A percentile compares a stretch with the other conserved stretches of the same genome.
Conservation (phyloP, 2,113 vertebrate genomes). For the Engystomops pustulosus region DNA sequence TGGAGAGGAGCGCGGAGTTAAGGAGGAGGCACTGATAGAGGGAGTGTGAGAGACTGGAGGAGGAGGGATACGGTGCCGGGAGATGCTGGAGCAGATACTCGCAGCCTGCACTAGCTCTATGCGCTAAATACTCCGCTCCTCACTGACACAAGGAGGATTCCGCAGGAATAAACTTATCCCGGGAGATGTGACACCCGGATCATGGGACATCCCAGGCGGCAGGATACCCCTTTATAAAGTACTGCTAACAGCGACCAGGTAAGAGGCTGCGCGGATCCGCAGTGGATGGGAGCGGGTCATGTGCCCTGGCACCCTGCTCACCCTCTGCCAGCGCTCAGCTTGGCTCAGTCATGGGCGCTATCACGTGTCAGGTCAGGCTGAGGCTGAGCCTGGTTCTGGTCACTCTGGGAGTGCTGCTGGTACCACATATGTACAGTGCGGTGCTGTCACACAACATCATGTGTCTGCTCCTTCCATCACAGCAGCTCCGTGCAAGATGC, state of each 20-base stretch:
- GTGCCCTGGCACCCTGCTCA: not conserved
- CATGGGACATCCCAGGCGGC: conserved; percentile 55
- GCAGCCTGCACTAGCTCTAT: too few relatives aligned
- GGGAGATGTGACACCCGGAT: conserved; percentile 40
- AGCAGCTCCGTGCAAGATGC: not conserved
- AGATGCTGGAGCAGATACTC: too few relatives aligned
- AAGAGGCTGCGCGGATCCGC: too few relatives aligned
- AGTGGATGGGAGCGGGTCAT: too few relatives aligned
- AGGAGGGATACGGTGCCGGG: conserved; percentile 12
- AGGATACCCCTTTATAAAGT: conserved; percentile 48
- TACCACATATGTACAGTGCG: not conserved
- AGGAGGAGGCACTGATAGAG: conserved; percentile 16
- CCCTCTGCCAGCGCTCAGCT: not conserved
- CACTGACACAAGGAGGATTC: conserved; percentile 1
- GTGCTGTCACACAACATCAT: not conserved
- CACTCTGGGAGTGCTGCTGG: not conserved
- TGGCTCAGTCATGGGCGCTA: not conserved
- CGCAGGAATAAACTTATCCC: conserved; percentile 49
- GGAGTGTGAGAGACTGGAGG: not conserved
- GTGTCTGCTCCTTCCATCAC: not conserved
- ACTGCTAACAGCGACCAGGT: conserved; percentile 60
- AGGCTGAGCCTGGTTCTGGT: conserved; percentile 5
- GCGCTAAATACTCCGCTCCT: too few relatives aligned
- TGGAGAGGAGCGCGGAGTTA: conserved; percentile 28
- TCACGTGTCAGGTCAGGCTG: not conserved